A percentile compares a stretch with the other conserved stretches of the same genome.
phyloP scores from a whole-genome alignment of 2,888 invertebrate species.

The Drosophila robusta region DNA sequence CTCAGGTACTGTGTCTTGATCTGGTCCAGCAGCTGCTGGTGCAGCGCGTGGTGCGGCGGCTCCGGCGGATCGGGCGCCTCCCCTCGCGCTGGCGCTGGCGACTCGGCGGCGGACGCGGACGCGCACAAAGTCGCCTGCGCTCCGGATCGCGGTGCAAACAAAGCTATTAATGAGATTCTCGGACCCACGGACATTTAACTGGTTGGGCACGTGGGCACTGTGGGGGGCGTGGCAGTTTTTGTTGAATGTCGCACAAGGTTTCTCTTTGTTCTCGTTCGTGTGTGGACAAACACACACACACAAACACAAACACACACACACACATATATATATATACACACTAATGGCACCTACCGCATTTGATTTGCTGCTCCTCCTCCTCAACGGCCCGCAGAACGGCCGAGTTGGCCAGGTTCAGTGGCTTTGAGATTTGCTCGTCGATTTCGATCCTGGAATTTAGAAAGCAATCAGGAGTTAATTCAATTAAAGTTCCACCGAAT shows the following conservation, averaged over 20 bases:
- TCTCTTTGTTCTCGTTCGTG: constrained; percentile 26
- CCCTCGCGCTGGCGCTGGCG: constrained; percentile 77
- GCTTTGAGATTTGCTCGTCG: constrained; percentile 89
- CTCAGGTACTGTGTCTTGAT: constrained; percentile 80
- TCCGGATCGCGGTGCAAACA: constrained; percentile 1
- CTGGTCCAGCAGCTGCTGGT: constrained; percentile 80
- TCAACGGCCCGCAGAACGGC: constrained; percentile 94
- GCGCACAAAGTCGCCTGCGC: constrained; percentile 49
- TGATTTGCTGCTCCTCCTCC: constrained; percentile 90
- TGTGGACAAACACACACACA: constrained; percentile 19
- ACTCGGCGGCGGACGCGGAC: constrained; percentile 75
- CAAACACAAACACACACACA: neutral
- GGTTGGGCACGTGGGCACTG: constrained; percentile 3
- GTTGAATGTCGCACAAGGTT: constrained; percentile 56
- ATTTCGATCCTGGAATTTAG: constrained; percentile 90
- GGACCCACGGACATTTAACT: constrained; percentile 19
- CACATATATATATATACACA: constrained; percentile 1
- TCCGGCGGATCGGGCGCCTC: constrained; percentile 4
- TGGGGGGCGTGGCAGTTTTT: constrained; percentile 27
- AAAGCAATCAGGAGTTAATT: neutral
- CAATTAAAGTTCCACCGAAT: neutral
- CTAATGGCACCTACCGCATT: constrained; percentile 86
- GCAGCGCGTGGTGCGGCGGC: constrained; percentile 66
- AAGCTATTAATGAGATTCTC: constrained; percentile 20
- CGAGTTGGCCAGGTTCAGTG: constrained; percentile 93